Conservation (phyloP, 2,797 vertebrate species). For the Schizothorax lantsangensis region DNA sequence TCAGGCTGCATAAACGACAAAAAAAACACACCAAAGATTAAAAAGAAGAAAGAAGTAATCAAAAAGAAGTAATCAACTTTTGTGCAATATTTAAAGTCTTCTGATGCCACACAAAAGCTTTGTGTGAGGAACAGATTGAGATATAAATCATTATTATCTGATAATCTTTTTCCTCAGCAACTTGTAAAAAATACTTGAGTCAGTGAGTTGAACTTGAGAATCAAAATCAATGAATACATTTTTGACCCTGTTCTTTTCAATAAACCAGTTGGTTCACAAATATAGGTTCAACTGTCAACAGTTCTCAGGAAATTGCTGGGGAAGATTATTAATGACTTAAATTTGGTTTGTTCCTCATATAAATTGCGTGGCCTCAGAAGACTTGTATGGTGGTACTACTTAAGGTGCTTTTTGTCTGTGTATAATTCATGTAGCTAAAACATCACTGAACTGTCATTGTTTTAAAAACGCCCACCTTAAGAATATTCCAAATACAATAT, state of each 20-base stretch:
- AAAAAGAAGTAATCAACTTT: neutral
- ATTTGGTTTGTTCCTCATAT: neutral
- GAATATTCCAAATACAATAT: neutral
- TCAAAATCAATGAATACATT: neutral
- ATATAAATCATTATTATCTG: neutral
- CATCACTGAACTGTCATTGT: neutral
- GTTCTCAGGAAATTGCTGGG: neutral
- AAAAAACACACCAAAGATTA: neutral
- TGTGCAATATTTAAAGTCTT: neutral
- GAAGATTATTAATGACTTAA: neutral
- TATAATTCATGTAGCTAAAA: neutral
- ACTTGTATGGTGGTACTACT: neutral
- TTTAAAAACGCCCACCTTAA: neutral
- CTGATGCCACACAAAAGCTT: neutral
- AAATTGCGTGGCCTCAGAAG: neutral
- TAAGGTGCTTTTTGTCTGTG: neutral
- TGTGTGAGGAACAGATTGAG: neutral
- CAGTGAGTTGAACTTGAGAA: neutral
- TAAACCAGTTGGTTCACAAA: neutral
- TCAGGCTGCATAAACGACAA: neutral
- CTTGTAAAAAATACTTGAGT: no score
- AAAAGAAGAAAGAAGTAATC: neutral
- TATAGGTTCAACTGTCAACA: neutral
- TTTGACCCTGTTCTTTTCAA: neutral
- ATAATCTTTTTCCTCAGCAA: neutral